Percentiles rank a stretch among this genome's conserved stretches.
phyloP scores from a whole-genome alignment of 2,888 invertebrate species.

The Acanthopleura granulata region DNA sequence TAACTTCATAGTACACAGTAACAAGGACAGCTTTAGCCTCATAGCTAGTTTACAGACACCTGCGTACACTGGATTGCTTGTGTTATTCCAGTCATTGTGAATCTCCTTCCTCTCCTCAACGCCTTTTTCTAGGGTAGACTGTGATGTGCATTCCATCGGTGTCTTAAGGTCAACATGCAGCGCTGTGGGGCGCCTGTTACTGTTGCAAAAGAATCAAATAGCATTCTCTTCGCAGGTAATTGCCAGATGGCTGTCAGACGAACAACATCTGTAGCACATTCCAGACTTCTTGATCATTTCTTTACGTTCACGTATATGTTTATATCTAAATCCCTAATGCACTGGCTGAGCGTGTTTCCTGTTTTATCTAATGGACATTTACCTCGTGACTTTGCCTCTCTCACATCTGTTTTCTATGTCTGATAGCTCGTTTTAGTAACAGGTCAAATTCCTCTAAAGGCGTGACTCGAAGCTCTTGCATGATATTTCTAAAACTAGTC shows the following conservation, averaged over 20 bases:
- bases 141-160: neutral
- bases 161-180: no score
- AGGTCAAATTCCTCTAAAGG: no score
- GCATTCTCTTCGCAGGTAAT: conserved; percentile 25
- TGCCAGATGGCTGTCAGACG: conserved; percentile 21
- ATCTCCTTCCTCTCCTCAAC: no score
- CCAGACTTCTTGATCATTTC: conserved; percentile 24
- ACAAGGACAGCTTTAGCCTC: neutral
- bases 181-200: no score
- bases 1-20: neutral
- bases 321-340: conserved; percentile 24
- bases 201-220: no score
- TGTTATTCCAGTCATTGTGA: no score
- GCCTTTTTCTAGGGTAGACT: no score
- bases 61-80: neutral
- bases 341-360: conserved; percentile 23
- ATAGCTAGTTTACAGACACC: no score
- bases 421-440: neutral
- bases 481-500: no score
- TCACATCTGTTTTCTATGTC: neutral
- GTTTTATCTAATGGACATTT: conserved; percentile 23
- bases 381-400: no score
- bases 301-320: conserved; percentile 24
- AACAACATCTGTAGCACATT: conserved; percentile 30
- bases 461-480: no score